Conservation (phyloP, 2,113 vertebrate species). For the Hippotragus niger region DNA sequence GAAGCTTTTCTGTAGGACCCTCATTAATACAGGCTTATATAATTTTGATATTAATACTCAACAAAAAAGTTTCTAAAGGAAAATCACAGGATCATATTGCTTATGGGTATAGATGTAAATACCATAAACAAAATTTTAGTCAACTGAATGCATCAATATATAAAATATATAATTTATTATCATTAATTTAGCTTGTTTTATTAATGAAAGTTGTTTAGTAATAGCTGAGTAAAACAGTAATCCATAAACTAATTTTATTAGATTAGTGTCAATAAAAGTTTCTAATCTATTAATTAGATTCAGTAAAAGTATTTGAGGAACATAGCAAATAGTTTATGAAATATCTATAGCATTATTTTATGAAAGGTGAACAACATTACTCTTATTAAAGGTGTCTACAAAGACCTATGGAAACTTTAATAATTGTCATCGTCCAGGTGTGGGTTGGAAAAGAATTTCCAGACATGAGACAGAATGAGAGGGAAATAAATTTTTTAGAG, state of each 20-base stretch:
- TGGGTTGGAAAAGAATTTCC: not conserved
- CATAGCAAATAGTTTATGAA: not conserved
- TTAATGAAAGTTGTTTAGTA: not conserved
- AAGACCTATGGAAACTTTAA: not conserved
- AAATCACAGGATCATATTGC: not conserved
- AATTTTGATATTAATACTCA: not conserved
- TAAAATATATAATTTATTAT: not conserved
- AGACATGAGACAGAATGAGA: not conserved
- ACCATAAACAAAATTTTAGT: not conserved
- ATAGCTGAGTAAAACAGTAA: not conserved
- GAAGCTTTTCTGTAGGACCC: not conserved
- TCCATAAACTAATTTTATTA: not conserved
- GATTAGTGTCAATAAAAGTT: not conserved
- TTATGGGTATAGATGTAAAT: not conserved
- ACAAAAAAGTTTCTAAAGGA: not conserved
- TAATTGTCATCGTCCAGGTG: not conserved
- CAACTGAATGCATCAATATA: not conserved
- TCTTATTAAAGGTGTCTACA: not conserved
- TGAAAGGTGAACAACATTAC: not conserved
- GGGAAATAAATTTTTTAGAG: not conserved
- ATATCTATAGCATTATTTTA: not conserved
- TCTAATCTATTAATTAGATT: not conserved
- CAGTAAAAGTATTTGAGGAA: not conserved
- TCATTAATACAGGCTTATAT: not conserved
- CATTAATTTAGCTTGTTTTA: not conserved